A percentile compares a stretch with the other conserved stretches of the same genome.
phyloP scores from a whole-genome alignment of 2,888 invertebrate genomes.

The Flexamia atlantica region DNA sequence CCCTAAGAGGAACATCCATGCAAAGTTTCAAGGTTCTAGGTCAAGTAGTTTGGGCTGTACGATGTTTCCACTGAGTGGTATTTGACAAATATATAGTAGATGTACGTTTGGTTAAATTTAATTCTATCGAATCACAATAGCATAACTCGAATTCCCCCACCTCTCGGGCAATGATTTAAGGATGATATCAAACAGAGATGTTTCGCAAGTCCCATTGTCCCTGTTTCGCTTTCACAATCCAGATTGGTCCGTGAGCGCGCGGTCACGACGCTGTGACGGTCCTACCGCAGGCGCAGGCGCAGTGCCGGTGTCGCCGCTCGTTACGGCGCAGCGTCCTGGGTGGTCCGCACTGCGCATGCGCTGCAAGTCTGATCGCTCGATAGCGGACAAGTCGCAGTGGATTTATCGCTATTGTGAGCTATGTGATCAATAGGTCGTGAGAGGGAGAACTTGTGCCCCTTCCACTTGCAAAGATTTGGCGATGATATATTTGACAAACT shows the following conservation, averaged over 20 bases:
- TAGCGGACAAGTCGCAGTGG: neutral
- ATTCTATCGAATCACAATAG: no score
- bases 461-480: no score
- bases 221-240: constrained; percentile 7
- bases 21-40: no score
- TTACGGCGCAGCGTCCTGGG: constrained; percentile 24
- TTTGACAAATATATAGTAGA: no score
- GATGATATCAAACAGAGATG: constrained; percentile 6
- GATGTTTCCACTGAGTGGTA: no score
- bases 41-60: no score
- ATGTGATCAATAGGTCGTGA: no score
- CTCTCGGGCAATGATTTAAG: neutral
- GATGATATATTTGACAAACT: no score
- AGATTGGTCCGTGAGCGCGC: constrained; percentile 2
- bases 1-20: no score
- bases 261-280: neutral
- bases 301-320: neutral
- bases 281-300: neutral
- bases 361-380: neutral
- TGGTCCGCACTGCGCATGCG: constrained; percentile 10
- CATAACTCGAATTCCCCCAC: no score
- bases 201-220: constrained; percentile 22
- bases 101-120: no score
- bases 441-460: no score
- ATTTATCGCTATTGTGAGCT: neutral